These are phyloP conservation scores for Herpailurus yagouaroundi DNA, from an alignment of 2,113 vertebrate genomes.

Conservation along the genomic window DNA sequence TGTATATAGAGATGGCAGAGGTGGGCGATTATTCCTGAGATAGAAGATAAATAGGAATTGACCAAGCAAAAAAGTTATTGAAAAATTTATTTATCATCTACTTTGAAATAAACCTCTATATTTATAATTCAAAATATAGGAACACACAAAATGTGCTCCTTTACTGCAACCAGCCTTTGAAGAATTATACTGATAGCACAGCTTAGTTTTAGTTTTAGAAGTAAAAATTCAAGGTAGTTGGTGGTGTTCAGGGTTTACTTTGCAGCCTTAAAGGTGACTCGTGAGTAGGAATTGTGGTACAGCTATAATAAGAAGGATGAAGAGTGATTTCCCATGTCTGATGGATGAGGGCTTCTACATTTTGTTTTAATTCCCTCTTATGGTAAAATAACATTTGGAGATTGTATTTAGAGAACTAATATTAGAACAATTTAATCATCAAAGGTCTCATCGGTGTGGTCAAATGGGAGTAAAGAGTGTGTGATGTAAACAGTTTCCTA, in stretches of 20 bases:
- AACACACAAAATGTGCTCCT: neutral
- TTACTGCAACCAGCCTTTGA: neutral
- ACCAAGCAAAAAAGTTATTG: neutral
- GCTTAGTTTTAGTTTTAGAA: constrained; percentile 23
- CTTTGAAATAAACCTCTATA: neutral
- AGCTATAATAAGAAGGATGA: neutral
- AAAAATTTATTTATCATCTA: neutral
- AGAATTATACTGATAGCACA: neutral
- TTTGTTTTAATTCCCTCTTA: neutral
- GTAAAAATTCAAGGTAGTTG: neutral
- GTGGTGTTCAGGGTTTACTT: neutral
- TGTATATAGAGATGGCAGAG: neutral
- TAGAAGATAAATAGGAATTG: neutral
- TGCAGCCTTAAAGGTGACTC: neutral
- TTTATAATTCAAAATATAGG: neutral
- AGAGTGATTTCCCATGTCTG: neutral
- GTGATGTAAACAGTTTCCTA: neutral
- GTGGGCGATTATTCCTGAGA: neutral
- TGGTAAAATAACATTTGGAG: neutral
- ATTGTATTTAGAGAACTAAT: neutral
- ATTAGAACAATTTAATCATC: neutral
- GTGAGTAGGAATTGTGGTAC: neutral
- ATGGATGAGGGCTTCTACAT: neutral
- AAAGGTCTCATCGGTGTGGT: neutral
- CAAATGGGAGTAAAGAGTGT: neutral